These are phyloP conservation scores for Esperia sulphurella DNA, from an alignment of 2,888 invertebrate species.

Conservation along the genomic window DNA sequence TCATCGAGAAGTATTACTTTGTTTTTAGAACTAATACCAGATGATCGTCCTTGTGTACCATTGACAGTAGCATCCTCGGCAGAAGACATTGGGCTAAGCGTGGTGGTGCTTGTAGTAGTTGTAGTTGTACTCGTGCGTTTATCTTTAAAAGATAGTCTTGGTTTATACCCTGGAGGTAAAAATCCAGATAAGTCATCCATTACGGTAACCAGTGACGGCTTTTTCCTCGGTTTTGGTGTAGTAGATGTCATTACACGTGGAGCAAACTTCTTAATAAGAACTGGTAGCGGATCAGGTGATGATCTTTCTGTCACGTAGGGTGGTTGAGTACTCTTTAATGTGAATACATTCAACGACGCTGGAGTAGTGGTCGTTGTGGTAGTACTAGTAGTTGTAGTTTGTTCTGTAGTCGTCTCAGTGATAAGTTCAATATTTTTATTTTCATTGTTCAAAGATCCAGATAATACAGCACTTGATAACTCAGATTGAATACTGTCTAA, in stretches of 20 bases:
- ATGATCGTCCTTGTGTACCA: conserved; percentile 70
- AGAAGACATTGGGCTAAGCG: conserved; percentile 18
- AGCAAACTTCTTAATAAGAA: conserved; percentile 83
- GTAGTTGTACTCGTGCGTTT: conserved; percentile 72
- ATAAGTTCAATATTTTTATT: conserved; percentile 84
- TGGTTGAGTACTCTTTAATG: conserved; percentile 70
- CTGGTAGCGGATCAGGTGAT: conserved; percentile 79
- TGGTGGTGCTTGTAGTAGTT: conserved; percentile 22
- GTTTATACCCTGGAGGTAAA: conserved; percentile 82
- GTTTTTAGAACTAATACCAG: conserved; percentile 78
- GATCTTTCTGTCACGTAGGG: conserved; percentile 73
- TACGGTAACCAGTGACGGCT: conserved; percentile 56
- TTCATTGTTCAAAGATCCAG: conserved; percentile 84
- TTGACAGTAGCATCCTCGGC: conserved; percentile 45
- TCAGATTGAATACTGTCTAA: conserved; percentile 91
- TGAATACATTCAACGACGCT: conserved; percentile 63
- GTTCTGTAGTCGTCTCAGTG: conserved; percentile 74
- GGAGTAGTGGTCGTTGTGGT: conserved; percentile 43
- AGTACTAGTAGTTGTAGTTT: conserved; percentile 37
- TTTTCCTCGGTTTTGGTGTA: conserved; percentile 65
- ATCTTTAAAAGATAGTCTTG: conserved; percentile 72
- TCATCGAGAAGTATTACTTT: conserved; percentile 78
- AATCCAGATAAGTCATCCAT: conserved; percentile 81
- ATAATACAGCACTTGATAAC: conserved; percentile 86
- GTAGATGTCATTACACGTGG: conserved; percentile 67